These are phyloP conservation scores for Phrynocephalus guinanensis DNA, from an alignment of 2,797 vertebrate genomes.

Conservation along the genomic window DNA sequence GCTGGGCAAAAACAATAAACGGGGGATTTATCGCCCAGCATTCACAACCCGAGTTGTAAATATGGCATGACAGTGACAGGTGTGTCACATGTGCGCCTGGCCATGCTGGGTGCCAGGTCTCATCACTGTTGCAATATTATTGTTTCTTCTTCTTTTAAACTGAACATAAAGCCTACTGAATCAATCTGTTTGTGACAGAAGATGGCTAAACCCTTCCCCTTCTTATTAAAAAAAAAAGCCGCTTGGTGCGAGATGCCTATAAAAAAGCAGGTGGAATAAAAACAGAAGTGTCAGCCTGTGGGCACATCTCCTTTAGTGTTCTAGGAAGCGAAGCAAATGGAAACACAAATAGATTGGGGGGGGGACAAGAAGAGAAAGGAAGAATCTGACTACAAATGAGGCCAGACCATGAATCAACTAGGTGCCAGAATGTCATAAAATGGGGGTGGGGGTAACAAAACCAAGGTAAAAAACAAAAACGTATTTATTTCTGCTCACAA, in stretches of 20 bases:
- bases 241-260: not conserved
- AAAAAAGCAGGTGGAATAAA: not conserved
- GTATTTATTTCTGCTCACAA: not conserved
- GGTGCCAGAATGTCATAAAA: not conserved
- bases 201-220: not conserved
- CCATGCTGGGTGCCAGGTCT: not conserved
- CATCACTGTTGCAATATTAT: not conserved
- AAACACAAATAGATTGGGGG: not conserved
- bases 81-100: not conserved
- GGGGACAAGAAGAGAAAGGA: not conserved
- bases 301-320: slow-evolving; percentile 6
- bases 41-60: not conserved
- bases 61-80: not conserved
- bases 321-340: not conserved
- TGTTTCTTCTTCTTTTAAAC: too few relatives aligned
- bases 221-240: not conserved
- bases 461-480: too few relatives aligned
- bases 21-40: not conserved
- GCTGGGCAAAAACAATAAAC: slow-evolving; percentile 10
- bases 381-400: not conserved
- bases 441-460: too few relatives aligned
- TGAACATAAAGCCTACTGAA: not conserved
- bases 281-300: slow-evolving; percentile 12
- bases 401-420: rapidly evolving
- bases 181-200: not conserved